These are phyloP conservation scores for Notamacropus eugenii DNA, from an alignment of 2,797 vertebrate species.

Conservation along the genomic window DNA sequence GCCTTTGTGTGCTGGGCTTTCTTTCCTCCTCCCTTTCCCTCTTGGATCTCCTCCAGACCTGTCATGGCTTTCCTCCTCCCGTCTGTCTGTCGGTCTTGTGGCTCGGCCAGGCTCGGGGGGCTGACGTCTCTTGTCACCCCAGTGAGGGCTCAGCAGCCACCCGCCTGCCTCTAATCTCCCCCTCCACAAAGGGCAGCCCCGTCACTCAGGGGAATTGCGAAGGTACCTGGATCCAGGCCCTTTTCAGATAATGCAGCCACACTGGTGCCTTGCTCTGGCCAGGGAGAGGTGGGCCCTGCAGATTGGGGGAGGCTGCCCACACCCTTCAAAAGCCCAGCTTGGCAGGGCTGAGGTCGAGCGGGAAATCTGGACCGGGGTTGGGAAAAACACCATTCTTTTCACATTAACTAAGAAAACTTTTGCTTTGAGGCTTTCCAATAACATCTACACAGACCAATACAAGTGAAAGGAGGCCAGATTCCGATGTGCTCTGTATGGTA, in stretches of 20 bases:
- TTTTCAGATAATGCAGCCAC: background rate
- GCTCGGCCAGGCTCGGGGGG: slow-evolving; percentile 43
- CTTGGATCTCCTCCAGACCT: slow-evolving; percentile 80
- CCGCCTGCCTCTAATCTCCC: slow-evolving; percentile 71
- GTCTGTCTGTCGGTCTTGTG: background rate
- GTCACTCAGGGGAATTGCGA: slow-evolving; percentile 72
- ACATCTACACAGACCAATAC: background rate
- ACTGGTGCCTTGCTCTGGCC: background rate
- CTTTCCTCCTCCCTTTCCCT: slow-evolving; percentile 23
- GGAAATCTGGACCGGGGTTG: background rate
- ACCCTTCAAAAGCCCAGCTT: background rate
- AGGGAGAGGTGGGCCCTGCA: slow-evolving; percentile 7
- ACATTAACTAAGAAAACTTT: background rate
- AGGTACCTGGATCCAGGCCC: slow-evolving; percentile 17
- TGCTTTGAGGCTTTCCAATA: background rate
- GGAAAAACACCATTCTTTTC: background rate
- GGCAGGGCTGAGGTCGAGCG: background rate
- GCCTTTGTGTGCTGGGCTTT: slow-evolving; percentile 82
- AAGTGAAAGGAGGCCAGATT: background rate
- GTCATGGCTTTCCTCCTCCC: slow-evolving; percentile 71
- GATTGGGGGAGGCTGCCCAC: background rate
- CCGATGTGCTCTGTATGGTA: accelerated
- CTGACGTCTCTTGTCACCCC: slow-evolving; percentile 79
- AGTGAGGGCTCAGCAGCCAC: slow-evolving; percentile 51
- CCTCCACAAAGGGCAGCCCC: slow-evolving; percentile 83